Evolutionary conservation across 2,797 vertebrate genomes (phyloP).

Genomic region (Mus minutoides): DNA sequence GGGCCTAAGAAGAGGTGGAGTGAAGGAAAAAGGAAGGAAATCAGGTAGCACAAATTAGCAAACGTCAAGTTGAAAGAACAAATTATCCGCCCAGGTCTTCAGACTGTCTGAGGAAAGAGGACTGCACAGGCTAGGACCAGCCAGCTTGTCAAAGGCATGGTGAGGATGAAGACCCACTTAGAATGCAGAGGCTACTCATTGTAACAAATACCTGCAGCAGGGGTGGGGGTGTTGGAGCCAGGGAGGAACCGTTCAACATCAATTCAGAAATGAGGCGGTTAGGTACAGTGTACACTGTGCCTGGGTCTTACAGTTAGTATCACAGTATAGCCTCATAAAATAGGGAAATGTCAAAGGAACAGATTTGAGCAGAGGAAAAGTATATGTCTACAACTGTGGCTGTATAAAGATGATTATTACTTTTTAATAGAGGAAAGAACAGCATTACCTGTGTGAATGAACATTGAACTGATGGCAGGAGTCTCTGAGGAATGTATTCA

Average conservation of each 20-base stretch:
- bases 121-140: not conserved
- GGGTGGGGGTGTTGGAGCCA: not conserved
- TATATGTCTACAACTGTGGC: not conserved
- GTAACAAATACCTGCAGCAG: too few relatives aligned
- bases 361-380: slow-evolving; percentile 42
- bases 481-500: not conserved
- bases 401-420: not conserved
- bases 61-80: not conserved
- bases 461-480: not conserved
- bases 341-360: not conserved
- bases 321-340: not conserved
- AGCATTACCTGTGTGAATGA: not conserved
- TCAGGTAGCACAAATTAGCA: not conserved
- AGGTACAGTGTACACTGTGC: not conserved
- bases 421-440: not conserved
- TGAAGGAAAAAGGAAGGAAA: too few relatives aligned
- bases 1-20: not conserved
- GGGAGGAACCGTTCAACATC: not conserved
- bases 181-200: not conserved
- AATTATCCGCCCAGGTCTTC: not conserved
- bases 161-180: not conserved
- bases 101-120: not conserved
- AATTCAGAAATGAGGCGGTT: not conserved
- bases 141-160: not conserved
- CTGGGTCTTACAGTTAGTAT: not conserved